These are phyloP conservation scores for Saccopteryx leptura DNA, from an alignment of 2,113 vertebrate species.

Conservation along the genomic window DNA sequence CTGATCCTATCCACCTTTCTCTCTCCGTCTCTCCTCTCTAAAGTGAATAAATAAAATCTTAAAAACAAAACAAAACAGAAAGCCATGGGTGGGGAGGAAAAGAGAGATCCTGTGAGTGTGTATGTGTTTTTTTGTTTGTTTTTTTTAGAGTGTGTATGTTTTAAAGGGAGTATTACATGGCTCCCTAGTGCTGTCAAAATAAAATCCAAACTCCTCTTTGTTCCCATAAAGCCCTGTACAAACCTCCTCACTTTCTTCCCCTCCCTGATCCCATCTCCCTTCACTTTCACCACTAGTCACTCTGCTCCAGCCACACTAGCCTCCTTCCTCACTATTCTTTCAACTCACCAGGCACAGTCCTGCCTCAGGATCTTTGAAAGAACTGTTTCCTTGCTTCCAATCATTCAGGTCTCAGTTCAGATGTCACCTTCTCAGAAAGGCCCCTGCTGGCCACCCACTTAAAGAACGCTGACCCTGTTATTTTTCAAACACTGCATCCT, in stretches of 20 bases:
- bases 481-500: neutral
- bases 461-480: neutral
- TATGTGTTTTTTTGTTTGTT: too few relatives aligned
- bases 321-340: neutral
- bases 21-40: too few relatives aligned
- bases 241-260: too few relatives aligned
- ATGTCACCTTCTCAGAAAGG: neutral
- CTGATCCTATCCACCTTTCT: too few relatives aligned
- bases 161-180: neutral
- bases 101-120: neutral
- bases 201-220: neutral
- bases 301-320: accelerated
- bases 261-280: neutral
- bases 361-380: neutral
- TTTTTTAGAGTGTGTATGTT: neutral
- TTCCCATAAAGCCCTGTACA: neutral
- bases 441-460: neutral
- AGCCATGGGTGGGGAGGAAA: neutral
- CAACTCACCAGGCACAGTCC: neutral
- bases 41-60: too few relatives aligned
- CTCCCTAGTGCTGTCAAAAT: neutral
- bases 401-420: neutral
- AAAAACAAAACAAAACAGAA: neutral
- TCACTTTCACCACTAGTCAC: neutral
- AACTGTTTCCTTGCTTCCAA: neutral